Conservation (phyloP, 1,140 invertebrate species). For the Bombus terrestris region DNA sequence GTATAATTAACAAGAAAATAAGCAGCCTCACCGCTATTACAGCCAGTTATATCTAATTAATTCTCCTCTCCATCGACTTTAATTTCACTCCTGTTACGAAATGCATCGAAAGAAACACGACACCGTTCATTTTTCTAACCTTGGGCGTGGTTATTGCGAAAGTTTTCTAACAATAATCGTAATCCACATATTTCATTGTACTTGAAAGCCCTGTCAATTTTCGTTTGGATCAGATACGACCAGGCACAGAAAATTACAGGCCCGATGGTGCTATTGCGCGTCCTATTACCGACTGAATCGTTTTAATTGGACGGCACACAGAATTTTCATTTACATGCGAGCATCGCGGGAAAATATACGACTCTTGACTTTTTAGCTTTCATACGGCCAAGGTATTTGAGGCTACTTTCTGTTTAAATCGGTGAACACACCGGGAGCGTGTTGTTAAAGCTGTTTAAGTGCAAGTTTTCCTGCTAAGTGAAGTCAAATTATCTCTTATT, state of each 20-base stretch:
- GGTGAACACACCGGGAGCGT: background rate
- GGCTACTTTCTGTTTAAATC: background rate
- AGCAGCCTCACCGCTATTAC: background rate
- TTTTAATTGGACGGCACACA: constrained; percentile 7
- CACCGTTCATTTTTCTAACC: background rate
- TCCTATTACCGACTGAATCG: constrained; percentile 1
- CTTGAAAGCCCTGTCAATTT: background rate
- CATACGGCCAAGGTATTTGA: background rate
- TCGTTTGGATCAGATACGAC: background rate
- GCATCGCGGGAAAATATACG: background rate
- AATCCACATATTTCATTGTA: background rate
- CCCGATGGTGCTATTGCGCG: background rate
- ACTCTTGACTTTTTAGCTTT: background rate
- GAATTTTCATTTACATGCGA: constrained; percentile 19
- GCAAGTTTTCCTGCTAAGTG: too few relatives aligned
- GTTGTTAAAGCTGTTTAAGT: background rate
- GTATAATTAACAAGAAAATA: background rate
- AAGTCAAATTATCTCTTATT: background rate
- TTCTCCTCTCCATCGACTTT: background rate
- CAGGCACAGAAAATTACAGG: constrained; percentile 2
- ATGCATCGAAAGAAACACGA: background rate
- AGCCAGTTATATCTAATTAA: background rate
- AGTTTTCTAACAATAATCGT: background rate
- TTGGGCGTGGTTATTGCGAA: background rate
- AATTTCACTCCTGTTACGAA: background rate